Base-by-base conservation (phyloP, 2,797 vertebrate species). In the Paedocypris micromegethes region DNA sequence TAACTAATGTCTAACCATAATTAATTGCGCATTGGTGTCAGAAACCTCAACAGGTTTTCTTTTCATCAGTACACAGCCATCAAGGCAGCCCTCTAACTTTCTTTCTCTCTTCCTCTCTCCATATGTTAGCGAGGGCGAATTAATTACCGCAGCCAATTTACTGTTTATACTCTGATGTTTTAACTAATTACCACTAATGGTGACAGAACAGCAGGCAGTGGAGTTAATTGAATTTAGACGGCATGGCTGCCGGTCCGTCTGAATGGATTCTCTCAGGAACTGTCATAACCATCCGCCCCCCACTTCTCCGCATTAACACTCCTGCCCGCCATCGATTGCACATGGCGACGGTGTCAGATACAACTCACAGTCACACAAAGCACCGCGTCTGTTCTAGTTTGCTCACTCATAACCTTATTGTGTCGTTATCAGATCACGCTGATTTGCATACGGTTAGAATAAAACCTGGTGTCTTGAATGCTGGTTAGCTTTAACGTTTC, bases 121-220 rank as follows among this genome's bases (percentile, higher is more conserved):
- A 91, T 92, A 93, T 88, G 92, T 90, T 91, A 87, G 86, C 91
- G 91, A 89, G 87, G 88, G 86, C 90, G 93, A 95, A 97, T 97
- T 97, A 95, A 97, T 98, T 98, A 97, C 94, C 92, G 91, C 91
- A 93, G 90, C 92, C 95, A 95, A 98, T 96, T 96, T 96, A 93
- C 90, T 94, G 90, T 95, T 95, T 95, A 96, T 95, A 94, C 93
- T 92, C 91, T 92, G 93, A 98, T 98, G 95, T 97, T 98, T 98
- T 97, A 98, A 97, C 95, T 98, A 97, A 97, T 98, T 96, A 93
- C 91, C 91, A 90, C 92, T 98, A 97, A 97, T 95, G 91, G 93
- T 92, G 91, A 87, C 90, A 92, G 90, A 88, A 90, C 91, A 92
- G 92, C 92, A 92, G 90, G 90, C 88, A 91, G 93, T 91, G 87